A percentile compares a stretch with the other conserved stretches of the same genome.
Evolutionary conservation across 2,888 invertebrate species (phyloP).

Genomic region (Volucella bombylans): DNA sequence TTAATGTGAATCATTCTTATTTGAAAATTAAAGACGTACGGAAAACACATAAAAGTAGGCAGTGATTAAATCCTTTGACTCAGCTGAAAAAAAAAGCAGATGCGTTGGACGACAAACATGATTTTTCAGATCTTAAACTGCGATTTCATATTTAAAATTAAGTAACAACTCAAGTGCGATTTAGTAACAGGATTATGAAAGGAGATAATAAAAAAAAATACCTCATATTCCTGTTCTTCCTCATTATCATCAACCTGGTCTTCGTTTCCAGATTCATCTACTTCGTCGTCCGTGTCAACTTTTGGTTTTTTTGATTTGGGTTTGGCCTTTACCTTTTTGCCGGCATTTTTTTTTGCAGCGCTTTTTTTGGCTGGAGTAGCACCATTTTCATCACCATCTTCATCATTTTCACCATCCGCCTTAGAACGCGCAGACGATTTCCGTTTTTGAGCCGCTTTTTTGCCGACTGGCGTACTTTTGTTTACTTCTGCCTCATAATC

Average conservation of each 20-base stretch:
- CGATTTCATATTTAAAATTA: too few species aligned
- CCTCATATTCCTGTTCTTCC: constrained; percentile 81
- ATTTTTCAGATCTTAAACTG: too few species aligned
- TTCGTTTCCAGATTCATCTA: constrained; percentile 68
- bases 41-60: too few species aligned
- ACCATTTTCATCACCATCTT: constrained; percentile 55
- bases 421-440: constrained; percentile 58
- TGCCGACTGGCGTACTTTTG: constrained; percentile 50
- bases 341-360: constrained; percentile 72
- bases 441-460: constrained; percentile 59
- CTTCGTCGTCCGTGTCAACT: constrained; percentile 65
- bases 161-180: not conserved
- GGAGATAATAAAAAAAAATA: constrained; percentile 30
- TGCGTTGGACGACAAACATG: too few species aligned
- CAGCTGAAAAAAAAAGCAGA: too few species aligned
- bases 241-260: constrained; percentile 73
- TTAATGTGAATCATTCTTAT: too few species aligned
- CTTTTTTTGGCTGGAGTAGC: constrained; percentile 64
- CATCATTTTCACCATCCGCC: constrained; percentile 60
- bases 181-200: not conserved
- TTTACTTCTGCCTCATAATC: constrained; percentile 70
- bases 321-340: constrained; percentile 67
- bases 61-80: too few species aligned
- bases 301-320: constrained; percentile 75
- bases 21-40: too few species aligned